These are phyloP conservation scores for Chloroceryle amazona DNA, from an alignment of 2,797 vertebrate genomes.

Conservation along the genomic window DNA sequence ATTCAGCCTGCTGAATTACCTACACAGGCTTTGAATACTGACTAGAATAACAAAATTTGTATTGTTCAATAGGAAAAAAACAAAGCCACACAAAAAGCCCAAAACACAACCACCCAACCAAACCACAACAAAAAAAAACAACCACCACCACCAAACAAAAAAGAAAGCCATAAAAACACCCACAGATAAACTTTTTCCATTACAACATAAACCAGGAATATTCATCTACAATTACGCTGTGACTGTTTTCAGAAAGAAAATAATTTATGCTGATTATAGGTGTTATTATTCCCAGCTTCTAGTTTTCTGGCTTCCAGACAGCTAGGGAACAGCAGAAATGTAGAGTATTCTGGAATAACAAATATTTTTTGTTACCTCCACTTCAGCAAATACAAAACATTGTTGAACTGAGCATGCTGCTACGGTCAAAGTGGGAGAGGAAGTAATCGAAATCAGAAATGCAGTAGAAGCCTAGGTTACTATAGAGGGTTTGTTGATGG, in stretches of 20 bases:
- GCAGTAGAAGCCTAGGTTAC: neutral
- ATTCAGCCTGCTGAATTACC: neutral
- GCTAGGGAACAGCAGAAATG: neutral
- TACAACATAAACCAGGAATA: neutral
- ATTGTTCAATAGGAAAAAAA: neutral
- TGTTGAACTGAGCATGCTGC: neutral
- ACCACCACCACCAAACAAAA: too few species aligned
- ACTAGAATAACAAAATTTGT: neutral
- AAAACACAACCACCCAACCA: too few species aligned
- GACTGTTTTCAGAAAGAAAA: neutral
- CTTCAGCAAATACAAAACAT: neutral
- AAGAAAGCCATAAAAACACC: neutral
- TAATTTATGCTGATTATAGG: rapidly evolving
- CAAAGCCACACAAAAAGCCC: too few species aligned
- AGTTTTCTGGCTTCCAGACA: neutral
- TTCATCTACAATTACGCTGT: neutral
- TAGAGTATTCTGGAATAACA: neutral
- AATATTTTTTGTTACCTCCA: neutral
- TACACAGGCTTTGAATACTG: neutral
- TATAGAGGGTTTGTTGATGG: neutral
- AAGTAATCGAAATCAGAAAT: neutral
- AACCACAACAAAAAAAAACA: too few species aligned
- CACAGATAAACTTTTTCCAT: neutral
- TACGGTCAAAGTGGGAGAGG: neutral
- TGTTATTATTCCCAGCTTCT: neutral